Base-by-base conservation (phyloP, 2,797 vertebrate species). In the Alectoris magna region DNA sequence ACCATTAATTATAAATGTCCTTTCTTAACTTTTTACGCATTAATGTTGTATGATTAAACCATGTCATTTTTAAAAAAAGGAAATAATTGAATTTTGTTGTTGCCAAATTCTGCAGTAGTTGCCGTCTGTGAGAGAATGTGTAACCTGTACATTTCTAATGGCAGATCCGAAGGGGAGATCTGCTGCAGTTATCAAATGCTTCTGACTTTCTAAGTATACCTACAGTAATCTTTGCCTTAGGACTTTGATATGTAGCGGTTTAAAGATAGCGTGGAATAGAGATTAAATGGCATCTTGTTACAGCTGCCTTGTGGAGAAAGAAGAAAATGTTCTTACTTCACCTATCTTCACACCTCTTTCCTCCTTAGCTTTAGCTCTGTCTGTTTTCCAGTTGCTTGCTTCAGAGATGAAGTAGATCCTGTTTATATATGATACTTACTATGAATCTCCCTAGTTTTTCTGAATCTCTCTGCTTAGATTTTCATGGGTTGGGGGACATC, bases 401-500 rank as follows among this genome's bases (percentile, higher is more conserved):
- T 89, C 15, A n/a, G 9, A 64, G 19, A 69, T 34, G 8, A 92
- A 80, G 22, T 36, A 29, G 31, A 16, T 66, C 14, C 14, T 39
- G 19, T 55, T 59, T 49, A 17, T 36, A 13, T 86, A 8, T 78
- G 59, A 44, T 87, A 59, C 72, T 91, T 89, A 10, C 9, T 88
- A 9, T 44, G 72, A 44, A 60, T 46, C 4, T 56, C 27, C 27
- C 11, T 46, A 27, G 21, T 89, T 94, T 92, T 49, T 91, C 36
- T 88, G 36, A 78, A 78, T 53, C 24, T 76, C 34, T 36, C 59
- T 84, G n/a, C 48, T 92, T 91, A 70, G 59, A 75, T 89, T 86
- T 86, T 85, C 63, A 86, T 44, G 43, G 62, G 23, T 41, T 76
- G 23, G 41, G 14, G 34, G 31, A 48, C 24, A 29, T 51, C 77